These are phyloP conservation scores for Scaptomyza pallida DNA, from an alignment of 1,140 invertebrate genomes.

Conservation along the genomic window DNA sequence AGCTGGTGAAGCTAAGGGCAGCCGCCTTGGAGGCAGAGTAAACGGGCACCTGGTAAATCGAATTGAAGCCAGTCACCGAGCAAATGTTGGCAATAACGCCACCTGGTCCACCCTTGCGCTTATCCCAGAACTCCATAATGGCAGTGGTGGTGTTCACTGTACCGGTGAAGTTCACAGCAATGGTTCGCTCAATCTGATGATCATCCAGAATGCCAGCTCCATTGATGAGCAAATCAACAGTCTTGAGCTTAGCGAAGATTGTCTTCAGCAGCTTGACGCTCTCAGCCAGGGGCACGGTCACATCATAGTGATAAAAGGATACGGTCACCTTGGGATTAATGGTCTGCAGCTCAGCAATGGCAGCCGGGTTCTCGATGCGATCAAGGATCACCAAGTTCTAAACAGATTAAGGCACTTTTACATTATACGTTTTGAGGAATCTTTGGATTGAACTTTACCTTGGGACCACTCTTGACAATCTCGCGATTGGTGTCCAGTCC, in stretches of 20 bases:
- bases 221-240: slow-evolving; percentile 75
- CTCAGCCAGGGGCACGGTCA: slow-evolving; percentile 59
- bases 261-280: slow-evolving; percentile 62
- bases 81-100: slow-evolving; percentile 88
- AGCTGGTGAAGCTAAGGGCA: slow-evolving; percentile 84
- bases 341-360: slow-evolving; percentile 65
- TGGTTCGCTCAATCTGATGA: slow-evolving; percentile 74
- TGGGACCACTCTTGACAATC: slow-evolving; percentile 59
- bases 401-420: background rate
- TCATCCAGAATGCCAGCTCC: slow-evolving; percentile 78
- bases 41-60: slow-evolving; percentile 80
- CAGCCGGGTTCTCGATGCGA: slow-evolving; percentile 65
- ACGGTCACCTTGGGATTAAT: slow-evolving; percentile 73
- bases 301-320: slow-evolving; percentile 71
- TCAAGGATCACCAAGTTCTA: slow-evolving; percentile 76
- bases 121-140: slow-evolving; percentile 85
- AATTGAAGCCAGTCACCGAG: slow-evolving; percentile 86
- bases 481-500: slow-evolving; percentile 70
- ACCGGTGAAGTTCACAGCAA: slow-evolving; percentile 78
- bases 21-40: slow-evolving; percentile 85
- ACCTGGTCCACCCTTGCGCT: slow-evolving; percentile 86
- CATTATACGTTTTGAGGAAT: too few species aligned
- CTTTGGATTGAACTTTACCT: slow-evolving; percentile 38
- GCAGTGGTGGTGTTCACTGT: slow-evolving; percentile 75
- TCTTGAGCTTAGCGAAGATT: slow-evolving; percentile 67